Base-by-base conservation (phyloP, 1,140 invertebrate species). In the Sminthurides bifidus region DNA sequence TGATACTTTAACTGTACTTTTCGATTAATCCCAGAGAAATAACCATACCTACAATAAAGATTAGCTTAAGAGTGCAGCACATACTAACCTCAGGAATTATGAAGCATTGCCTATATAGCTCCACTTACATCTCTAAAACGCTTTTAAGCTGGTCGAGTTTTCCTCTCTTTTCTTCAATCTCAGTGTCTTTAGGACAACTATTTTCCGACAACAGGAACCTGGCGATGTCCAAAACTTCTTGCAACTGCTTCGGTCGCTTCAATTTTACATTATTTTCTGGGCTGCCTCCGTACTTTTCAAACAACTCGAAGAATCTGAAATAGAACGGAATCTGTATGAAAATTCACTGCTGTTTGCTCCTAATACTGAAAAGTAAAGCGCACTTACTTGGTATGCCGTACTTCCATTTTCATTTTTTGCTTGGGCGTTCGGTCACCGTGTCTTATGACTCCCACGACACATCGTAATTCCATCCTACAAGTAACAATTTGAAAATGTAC, bases 341-440 rank as follows among this genome's bases (percentile, higher is more conserved):
- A 8, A 17, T 5, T 37, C 6, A 50, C 48, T n/a, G n/a, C n/a
- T n/a, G n/a, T n/a, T n/a, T n/a, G n/a, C n/a, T n/a, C n/a, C n/a
- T n/a, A n/a, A n/a, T n/a, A n/a, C n/a, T n/a, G n/a, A n/a, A n/a
- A n/a, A n/a, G 8, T 27, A 5, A 48, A 48, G 8, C 8, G 15
- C 17, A 43, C 27, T 77, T 73, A 95, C 85, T 93, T 94, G 27
- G 84, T 88, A 80, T 99, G 92, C 54, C 92, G 80, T n/a, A 98
- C 94, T 79, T 98, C 93, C 65, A 99, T 92, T 74, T 98, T 98
- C 94, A 99, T 98, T 74, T 99, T 99, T 73, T 99, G 96, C 72
- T 99, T 99, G 0, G 96, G 96, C 12, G 95, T 99, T 65, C 96
- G 76, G 72, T 99, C 96, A 0, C 95, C 96, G 68, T 99, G 96